Evolutionary conservation across 1,140 invertebrate species (phyloP), one percentile per base, ranked within the genome.

Genomic region (Cotesia typhae): DNA sequence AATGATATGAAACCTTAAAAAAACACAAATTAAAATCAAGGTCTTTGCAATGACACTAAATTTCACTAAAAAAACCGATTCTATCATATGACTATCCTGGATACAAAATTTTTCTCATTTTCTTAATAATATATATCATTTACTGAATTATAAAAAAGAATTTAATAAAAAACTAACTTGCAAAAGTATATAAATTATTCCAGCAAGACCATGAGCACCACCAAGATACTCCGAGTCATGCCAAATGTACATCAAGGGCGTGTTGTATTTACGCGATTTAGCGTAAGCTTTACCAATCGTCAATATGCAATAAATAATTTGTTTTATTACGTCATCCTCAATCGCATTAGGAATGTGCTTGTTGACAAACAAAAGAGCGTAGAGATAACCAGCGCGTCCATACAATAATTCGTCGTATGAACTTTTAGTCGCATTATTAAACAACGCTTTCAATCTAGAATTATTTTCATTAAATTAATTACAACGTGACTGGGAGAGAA

Each of bases 161-260:
- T 28, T 76, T 37, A 28, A 47, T 65, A 37, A 4, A 4, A 60
- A 63, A 14, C 60, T 61, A 80, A 94, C 94, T 89, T 94, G 90
- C 64, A 98, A 83, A 9, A 98, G 81, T 70, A 95, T 87, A 81
- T 93, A 95, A 9, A 96, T 80, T 83, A 97, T 97, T 10, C 96
- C 96, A 77, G 91, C 89, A 71, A 94, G 81, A 10, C 96, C 96
- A 89, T 97, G 96, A 74, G 95, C 95, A 37, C 92, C 95, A 12
- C 95, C 96, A 67, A 96, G 84, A 82, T 97, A 97, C 78, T 92
- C 89, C 81, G 92, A 93, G n/a, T 92, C 91, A 87, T 98, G 95
- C 95, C 95, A 97, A 77, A 91, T 85, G 85, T 93, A 97, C 88
- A 94, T 91, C 17, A 97, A 84, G 2, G 94, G 93, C 76, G 88